Evolutionary conservation across 2,888 invertebrate species (phyloP).

Genomic region (Agrotis puta): DNA sequence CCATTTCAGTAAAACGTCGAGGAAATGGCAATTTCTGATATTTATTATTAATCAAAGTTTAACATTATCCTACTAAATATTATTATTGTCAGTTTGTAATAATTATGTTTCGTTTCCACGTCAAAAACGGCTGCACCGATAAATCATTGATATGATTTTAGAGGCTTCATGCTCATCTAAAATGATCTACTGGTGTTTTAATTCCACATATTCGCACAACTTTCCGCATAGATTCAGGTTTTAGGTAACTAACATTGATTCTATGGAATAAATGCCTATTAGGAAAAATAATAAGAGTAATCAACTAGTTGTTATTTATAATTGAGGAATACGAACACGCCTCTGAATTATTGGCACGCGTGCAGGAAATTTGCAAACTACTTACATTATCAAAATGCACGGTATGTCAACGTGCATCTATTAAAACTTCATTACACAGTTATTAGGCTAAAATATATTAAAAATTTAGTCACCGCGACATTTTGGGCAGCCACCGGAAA

Average conservation of each 20-base stretch:
- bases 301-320: conserved; percentile 15
- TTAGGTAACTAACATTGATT: conserved; percentile 12
- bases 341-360: conserved; percentile 8
- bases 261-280: background rate
- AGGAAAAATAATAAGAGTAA: conserved; percentile 9
- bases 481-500: conserved; percentile 81
- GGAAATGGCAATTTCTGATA: background rate
- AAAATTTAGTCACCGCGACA: conserved; percentile 74
- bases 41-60: background rate
- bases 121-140: no score
- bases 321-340: conserved; percentile 35
- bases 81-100: no score
- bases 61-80: no score
- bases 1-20: conserved; percentile 26
- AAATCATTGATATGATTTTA: background rate
- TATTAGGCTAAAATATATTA: conserved; percentile 81
- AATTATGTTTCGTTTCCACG: no score
- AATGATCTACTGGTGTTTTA: background rate
- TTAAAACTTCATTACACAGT: conserved; percentile 79
- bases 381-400: conserved; percentile 53
- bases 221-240: conserved; percentile 16
- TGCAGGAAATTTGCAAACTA: conserved; percentile 54
- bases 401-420: conserved; percentile 64
- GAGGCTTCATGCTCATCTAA: background rate
- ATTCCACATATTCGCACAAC: background rate